Evolutionary conservation across 1,140 invertebrate species (phyloP), one percentile per base, ranked within the genome.

Genomic region (Potamilus streckersoni): DNA sequence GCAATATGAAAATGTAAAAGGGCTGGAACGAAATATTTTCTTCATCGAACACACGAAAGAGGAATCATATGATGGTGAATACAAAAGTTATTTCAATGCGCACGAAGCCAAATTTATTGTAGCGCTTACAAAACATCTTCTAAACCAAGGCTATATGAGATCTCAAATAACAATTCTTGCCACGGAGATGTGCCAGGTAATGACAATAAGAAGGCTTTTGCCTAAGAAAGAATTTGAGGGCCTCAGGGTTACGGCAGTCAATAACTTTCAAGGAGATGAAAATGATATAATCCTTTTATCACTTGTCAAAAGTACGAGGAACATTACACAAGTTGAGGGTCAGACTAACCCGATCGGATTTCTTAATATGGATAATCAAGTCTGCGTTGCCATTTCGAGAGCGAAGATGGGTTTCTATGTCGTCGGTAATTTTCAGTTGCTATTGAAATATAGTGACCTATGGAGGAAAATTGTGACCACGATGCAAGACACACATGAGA

Each of bases 221-320:
- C 69, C 83, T 31, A 80, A 82, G 27, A n/a, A 71, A 15, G 23
- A 31, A n/a, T 69, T 75, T 14, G 58, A 81, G 20, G 81, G 75
- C 16, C 77, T 89, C 1, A 57, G 81, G 69, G 91, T 95, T 49
- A 91, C 92, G 55, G 92, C 93, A 14, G 92, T 96, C 2, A 95
- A 96, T 85, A 95, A 94, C 79, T 86, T 77, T 68, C 80, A 86
- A 91, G 95, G 95, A 0, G 94, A 96, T 85, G 95, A 97, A 88
- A 94, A 93, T 55, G 93, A 95, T 79, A 95, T 97, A 59, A 94
- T 96, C 73, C 83, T 97, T 6, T 83, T 96, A 12, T 96, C 95
- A 0, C 88, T 96, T 8, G 95, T 97, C 0, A 90, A 95, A 73
- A 95, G 93, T 85, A 86, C 85, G 69, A 85, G 6, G 88, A 11